Evolutionary conservation across 2,888 invertebrate genomes (phyloP).

Genomic region (Dicranocentrus wangi): DNA sequence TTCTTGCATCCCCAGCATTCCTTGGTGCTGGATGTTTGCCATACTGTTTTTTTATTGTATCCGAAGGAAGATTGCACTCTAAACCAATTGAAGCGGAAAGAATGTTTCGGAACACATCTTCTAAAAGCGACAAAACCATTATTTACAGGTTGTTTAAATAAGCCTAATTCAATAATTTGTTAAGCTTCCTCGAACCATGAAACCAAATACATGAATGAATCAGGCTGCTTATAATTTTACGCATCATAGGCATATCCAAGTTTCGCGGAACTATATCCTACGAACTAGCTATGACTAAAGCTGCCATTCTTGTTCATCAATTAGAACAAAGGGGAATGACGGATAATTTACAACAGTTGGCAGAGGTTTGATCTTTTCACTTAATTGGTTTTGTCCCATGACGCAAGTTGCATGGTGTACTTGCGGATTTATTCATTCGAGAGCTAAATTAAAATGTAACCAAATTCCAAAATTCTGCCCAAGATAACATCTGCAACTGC

Average conservation of each 20-base stretch:
- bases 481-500: too few species aligned
- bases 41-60: slow-evolving; percentile 69
- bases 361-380: slow-evolving; percentile 35
- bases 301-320: slow-evolving; percentile 56
- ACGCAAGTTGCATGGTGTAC: not conserved
- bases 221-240: not conserved
- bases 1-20: slow-evolving; percentile 69
- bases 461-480: not conserved
- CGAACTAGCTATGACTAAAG: slow-evolving; percentile 71
- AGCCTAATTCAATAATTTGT: slow-evolving; percentile 6
- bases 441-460: slow-evolving; percentile 3
- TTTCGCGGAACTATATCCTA: slow-evolving; percentile 72
- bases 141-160: slow-evolving; percentile 53
- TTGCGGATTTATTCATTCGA: not conserved
- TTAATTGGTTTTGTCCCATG: slow-evolving; percentile 17
- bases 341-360: slow-evolving; percentile 51
- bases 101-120: slow-evolving; percentile 67
- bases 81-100: slow-evolving; percentile 61
- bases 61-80: slow-evolving; percentile 59
- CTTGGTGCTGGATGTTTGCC: slow-evolving; percentile 70
- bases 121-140: slow-evolving; percentile 65
- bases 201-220: slow-evolving; percentile 31
- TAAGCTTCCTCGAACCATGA: slow-evolving; percentile 14
- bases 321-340: slow-evolving; percentile 54
- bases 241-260: slow-evolving; percentile 71